Conservation (phyloP, 2,113 vertebrate species). For the Macaca nemestrina region DNA sequence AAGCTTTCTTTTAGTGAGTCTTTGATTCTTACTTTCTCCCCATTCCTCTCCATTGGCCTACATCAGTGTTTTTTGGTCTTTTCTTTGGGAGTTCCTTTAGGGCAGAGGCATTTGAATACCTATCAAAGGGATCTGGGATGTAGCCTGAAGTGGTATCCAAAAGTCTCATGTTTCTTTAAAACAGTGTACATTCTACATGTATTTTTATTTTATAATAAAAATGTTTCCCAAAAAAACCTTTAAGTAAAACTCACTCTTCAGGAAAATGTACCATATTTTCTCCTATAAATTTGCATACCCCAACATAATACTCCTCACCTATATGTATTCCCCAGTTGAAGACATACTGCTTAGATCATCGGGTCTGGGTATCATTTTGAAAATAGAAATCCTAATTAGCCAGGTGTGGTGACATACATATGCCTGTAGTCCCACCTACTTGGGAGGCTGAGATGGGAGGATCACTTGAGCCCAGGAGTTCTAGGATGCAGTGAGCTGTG, state of each 20-base stretch:
- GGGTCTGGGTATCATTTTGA: not conserved
- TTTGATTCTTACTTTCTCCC: not conserved
- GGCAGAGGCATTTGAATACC: not conserved
- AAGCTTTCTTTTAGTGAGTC: not conserved
- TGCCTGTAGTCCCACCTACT: too few species aligned
- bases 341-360: not conserved
- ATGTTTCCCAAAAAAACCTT: not conserved
- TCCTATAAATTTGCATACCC: not conserved
- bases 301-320: not conserved
- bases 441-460: too few species aligned
- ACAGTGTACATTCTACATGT: constrained; percentile 6
- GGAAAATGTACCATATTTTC: constrained; percentile 2
- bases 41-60: not conserved
- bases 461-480: too few species aligned
- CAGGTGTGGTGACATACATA: too few species aligned
- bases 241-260: not conserved
- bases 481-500: too few species aligned
- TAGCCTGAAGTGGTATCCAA: not conserved
- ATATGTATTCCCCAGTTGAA: constrained; percentile 24
- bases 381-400: not conserved
- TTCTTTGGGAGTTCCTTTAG: not conserved
- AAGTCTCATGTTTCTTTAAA: constrained; percentile 6
- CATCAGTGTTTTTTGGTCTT: not conserved
- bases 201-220: constrained; percentile 15
- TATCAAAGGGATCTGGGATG: not conserved